Percentiles rank a stretch among this genome's conserved stretches.
Conservation (phyloP, 2,797 vertebrate species). For the Chaenodraco wilsoni region DNA sequence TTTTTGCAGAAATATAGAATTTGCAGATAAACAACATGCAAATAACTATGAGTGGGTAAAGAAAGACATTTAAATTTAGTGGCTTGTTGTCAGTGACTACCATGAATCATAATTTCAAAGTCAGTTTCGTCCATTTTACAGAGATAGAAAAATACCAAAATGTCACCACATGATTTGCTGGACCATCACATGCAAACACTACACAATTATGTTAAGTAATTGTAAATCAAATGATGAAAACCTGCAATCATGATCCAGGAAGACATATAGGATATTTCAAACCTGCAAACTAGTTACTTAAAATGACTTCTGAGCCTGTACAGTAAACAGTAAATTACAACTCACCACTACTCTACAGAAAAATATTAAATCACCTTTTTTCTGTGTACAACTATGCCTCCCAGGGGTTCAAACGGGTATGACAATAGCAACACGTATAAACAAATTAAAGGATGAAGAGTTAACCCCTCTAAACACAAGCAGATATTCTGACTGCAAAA, state of each 20-base stretch:
- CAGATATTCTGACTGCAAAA: not conserved
- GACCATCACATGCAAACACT: not conserved
- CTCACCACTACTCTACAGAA: not conserved
- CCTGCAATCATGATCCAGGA: not conserved
- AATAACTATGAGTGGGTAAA: not conserved
- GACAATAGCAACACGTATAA: slow-evolving; percentile 9
- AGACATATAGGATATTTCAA: not conserved
- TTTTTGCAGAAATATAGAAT: slow-evolving; percentile 4
- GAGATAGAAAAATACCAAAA: not conserved
- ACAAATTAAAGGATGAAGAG: not conserved
- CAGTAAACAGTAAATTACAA: not conserved
- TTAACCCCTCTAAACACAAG: not conserved
- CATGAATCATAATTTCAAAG: slow-evolving; percentile 6
- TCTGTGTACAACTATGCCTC: slow-evolving; percentile 38
- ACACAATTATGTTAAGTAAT: not conserved
- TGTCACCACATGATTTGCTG: not conserved
- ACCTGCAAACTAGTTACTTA: not conserved
- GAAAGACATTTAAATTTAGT: not conserved
- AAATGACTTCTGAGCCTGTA: not conserved
- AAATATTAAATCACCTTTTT: slow-evolving; percentile 4
- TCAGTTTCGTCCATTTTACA: not conserved
- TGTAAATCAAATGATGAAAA: not conserved
- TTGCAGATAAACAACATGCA: slow-evolving; percentile 11
- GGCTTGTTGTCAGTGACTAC: not conserved
- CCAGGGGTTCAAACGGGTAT: slow-evolving; percentile 44